These are phyloP conservation scores for Adelosebastes latens DNA, from an alignment of 2,797 vertebrate genomes.

Conservation along the genomic window DNA sequence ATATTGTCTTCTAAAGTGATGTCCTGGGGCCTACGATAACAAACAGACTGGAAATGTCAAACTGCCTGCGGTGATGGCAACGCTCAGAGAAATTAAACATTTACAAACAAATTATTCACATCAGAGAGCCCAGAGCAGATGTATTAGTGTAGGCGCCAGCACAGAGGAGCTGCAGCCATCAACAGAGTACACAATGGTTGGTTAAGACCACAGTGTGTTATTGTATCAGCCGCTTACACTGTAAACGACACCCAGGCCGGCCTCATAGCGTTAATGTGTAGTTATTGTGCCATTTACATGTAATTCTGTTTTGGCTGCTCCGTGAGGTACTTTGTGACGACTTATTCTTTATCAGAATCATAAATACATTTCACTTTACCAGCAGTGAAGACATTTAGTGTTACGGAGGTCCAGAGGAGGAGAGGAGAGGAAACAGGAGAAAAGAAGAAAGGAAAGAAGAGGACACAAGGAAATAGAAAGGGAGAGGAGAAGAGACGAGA, in stretches of 20 bases:
- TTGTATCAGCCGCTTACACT: slow-evolving; percentile 1
- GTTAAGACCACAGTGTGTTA: slow-evolving; percentile 17
- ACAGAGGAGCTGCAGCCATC: slow-evolving; percentile 4
- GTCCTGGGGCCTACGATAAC: slow-evolving; percentile 14
- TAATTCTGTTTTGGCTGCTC: background rate
- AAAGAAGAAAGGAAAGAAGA: background rate
- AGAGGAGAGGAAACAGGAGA: background rate
- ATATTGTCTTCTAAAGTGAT: slow-evolving; percentile 43
- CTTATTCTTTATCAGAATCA: background rate
- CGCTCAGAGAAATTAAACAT: slow-evolving; percentile 51
- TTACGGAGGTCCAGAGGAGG: slow-evolving; percentile 4
- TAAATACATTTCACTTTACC: slow-evolving; percentile 27
- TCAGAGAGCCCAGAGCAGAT: slow-evolving; percentile 25
- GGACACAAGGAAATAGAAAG: background rate
- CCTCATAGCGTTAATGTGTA: background rate
- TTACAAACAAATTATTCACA: slow-evolving; percentile 47
- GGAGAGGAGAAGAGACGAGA: background rate
- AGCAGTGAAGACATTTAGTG: slow-evolving; percentile 18
- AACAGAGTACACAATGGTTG: slow-evolving; percentile 14
- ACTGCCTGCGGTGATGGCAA: slow-evolving; percentile 24
- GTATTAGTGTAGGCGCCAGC: slow-evolving; percentile 19
- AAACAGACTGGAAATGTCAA: slow-evolving; percentile 47
- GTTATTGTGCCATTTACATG: slow-evolving; percentile 3
- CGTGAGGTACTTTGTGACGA: background rate
- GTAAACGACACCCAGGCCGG: background rate